phyloP scores from a whole-genome alignment of 1,140 invertebrate species.

The Eupristina koningsbergeri region DNA sequence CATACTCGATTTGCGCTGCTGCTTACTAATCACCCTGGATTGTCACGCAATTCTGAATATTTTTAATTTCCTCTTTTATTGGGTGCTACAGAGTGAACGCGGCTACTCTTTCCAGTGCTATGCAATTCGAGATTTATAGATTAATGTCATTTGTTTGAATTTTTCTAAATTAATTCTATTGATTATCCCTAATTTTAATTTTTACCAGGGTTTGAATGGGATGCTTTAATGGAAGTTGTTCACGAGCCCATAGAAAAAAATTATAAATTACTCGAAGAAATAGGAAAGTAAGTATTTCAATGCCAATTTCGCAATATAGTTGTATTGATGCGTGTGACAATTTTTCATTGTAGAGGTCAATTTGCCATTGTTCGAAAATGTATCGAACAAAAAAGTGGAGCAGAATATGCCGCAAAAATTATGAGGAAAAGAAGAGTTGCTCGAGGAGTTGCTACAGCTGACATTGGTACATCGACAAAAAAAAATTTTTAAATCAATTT shows the following conservation, averaged over 20 bases:
- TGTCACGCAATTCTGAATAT: not conserved
- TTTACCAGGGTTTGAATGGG: conserved; percentile 66
- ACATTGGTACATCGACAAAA: conserved; percentile 67
- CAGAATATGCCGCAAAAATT: conserved; percentile 81
- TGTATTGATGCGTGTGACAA: no score
- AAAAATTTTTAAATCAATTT: conserved; percentile 25
- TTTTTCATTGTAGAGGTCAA: conserved; percentile 76
- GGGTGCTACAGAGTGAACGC: not conserved
- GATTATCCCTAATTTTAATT: conserved; percentile 13
- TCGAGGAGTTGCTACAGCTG: conserved; percentile 74
- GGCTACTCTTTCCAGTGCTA: not conserved
- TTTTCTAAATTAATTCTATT: not conserved
- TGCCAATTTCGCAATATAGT: no score
- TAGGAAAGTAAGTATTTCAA: conserved; percentile 75
- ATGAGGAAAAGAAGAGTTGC: conserved; percentile 79
- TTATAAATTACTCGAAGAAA: conserved; percentile 77
- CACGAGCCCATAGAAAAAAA: conserved; percentile 76
- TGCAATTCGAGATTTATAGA: not conserved
- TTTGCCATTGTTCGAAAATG: conserved; percentile 82
- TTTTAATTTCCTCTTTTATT: not conserved
- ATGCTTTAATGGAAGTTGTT: conserved; percentile 74
- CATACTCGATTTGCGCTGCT: not conserved
- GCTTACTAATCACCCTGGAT: not conserved
- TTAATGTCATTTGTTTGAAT: not conserved
- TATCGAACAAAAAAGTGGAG: conserved; percentile 74